These are phyloP conservation scores for Sebastes hubbsi DNA, from an alignment of 2,797 vertebrate species.

Conservation along the genomic window DNA sequence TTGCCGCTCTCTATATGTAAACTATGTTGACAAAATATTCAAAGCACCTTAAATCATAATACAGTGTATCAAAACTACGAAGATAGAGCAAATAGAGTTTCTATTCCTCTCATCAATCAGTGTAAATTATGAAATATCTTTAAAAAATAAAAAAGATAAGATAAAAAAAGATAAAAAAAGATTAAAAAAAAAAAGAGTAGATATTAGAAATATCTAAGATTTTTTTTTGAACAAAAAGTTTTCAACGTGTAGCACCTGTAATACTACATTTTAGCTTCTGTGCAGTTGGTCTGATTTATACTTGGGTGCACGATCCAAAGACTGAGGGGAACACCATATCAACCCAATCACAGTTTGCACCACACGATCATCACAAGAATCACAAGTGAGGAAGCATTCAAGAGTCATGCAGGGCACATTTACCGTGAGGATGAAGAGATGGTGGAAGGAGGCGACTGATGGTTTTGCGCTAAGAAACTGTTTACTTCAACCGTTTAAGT, in stretches of 20 bases:
- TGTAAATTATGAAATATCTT: neutral
- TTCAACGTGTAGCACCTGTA: neutral
- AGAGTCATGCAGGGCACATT: slow-evolving; percentile 79
- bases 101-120: neutral
- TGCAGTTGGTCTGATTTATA: slow-evolving; percentile 16
- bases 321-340: slow-evolving; percentile 37
- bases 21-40: neutral
- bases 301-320: slow-evolving; percentile 14
- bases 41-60: neutral
- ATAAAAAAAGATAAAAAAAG: no score
- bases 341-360: slow-evolving; percentile 57
- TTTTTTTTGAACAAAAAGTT: neutral
- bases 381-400: slow-evolving; percentile 79
- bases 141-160: no score
- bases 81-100: neutral
- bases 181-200: no score
- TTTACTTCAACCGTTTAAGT: neutral
- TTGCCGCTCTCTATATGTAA: neutral
- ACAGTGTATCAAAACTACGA: neutral
- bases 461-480: slow-evolving; percentile 3
- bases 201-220: no score
- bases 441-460: slow-evolving; percentile 66
- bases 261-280: neutral
- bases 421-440: slow-evolving; percentile 79
- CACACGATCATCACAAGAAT: slow-evolving; percentile 75